Conservation (phyloP, 2,797 vertebrate species). For the Galagoides demidoff region DNA sequence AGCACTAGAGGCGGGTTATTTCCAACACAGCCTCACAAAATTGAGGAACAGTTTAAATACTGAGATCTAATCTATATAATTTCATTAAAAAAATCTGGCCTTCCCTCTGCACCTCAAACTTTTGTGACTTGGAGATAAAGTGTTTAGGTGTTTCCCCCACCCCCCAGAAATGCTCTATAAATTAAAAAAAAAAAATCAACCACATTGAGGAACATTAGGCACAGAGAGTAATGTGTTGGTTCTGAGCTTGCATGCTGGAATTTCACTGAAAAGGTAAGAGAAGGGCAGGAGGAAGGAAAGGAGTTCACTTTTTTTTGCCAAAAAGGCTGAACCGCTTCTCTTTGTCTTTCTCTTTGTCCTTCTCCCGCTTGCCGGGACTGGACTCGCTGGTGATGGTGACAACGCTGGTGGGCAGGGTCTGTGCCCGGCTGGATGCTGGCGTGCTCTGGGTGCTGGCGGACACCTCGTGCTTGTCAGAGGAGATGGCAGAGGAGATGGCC, state of each 20-base stretch:
- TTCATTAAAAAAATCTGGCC: slow-evolving; percentile 89
- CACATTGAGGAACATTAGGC: slow-evolving; percentile 94
- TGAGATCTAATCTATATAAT: slow-evolving; percentile 92
- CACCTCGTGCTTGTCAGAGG: slow-evolving; percentile 92
- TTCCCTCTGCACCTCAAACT: slow-evolving; percentile 91
- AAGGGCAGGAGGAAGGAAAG: slow-evolving; percentile 87
- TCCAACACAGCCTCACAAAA: slow-evolving; percentile 97
- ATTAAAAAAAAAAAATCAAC: slow-evolving; percentile 89
- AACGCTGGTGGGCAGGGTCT: slow-evolving; percentile 94
- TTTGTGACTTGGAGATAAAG: slow-evolving; percentile 85
- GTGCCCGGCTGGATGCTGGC: slow-evolving; percentile 95
- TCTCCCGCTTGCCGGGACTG: slow-evolving; percentile 98
- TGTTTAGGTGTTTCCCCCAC: slow-evolving; percentile 79
- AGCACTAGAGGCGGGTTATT: slow-evolving; percentile 91
- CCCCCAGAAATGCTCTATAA: slow-evolving; percentile 88
- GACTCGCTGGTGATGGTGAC: slow-evolving; percentile 95
- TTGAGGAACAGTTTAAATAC: slow-evolving; percentile 94
- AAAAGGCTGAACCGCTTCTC: slow-evolving; percentile 99
- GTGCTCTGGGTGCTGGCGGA: slow-evolving; percentile 97
- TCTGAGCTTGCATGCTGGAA: slow-evolving; percentile 98
- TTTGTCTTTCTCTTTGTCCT: slow-evolving; percentile 98
- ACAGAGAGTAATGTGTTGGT: slow-evolving; percentile 97
- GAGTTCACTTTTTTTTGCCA: slow-evolving; percentile 98
- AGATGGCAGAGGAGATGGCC: slow-evolving; percentile 93
- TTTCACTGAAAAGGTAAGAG: slow-evolving; percentile 92